phyloP scores from a whole-genome alignment of 2,113 vertebrate genomes.

The Carassius carassius region DNA sequence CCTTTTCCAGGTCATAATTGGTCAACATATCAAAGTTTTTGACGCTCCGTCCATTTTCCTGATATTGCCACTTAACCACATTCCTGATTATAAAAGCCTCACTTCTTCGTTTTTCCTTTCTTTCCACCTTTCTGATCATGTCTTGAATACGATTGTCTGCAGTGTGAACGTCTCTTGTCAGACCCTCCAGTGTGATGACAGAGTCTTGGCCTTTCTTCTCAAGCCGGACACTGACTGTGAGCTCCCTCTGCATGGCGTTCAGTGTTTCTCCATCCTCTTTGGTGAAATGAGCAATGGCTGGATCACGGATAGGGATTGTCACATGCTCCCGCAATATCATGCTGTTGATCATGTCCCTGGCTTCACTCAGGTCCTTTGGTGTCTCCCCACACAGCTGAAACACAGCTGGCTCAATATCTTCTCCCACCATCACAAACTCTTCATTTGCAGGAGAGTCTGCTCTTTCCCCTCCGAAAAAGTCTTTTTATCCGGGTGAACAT shows the following conservation, averaged over 20 bases:
- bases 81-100: slow-evolving; percentile 61
- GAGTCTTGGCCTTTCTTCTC: no score
- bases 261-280: slow-evolving; percentile 66
- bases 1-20: slow-evolving; percentile 81
- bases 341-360: slow-evolving; percentile 66
- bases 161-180: no score
- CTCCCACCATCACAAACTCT: slow-evolving; percentile 54
- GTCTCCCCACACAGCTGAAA: slow-evolving; percentile 84
- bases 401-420: slow-evolving; percentile 73
- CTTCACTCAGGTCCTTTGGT: slow-evolving; percentile 51
- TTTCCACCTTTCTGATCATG: no score
- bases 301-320: slow-evolving; percentile 65
- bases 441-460: not conserved
- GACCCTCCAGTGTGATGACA: no score
- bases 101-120: not conserved
- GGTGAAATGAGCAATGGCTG: slow-evolving; percentile 72
- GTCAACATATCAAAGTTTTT: slow-evolving; percentile 71
- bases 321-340: slow-evolving; percentile 76
- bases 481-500: not conserved
- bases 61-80: slow-evolving; percentile 80
- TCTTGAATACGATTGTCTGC: no score
- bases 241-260: not conserved
- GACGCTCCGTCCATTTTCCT: rapidly evolving
- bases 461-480: rapidly evolving
- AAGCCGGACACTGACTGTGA: no score